A percentile compares a stretch with the other conserved stretches of the same genome.
Conservation (phyloP, 1,140 invertebrate genomes). For the Calliphora vicina region DNA sequence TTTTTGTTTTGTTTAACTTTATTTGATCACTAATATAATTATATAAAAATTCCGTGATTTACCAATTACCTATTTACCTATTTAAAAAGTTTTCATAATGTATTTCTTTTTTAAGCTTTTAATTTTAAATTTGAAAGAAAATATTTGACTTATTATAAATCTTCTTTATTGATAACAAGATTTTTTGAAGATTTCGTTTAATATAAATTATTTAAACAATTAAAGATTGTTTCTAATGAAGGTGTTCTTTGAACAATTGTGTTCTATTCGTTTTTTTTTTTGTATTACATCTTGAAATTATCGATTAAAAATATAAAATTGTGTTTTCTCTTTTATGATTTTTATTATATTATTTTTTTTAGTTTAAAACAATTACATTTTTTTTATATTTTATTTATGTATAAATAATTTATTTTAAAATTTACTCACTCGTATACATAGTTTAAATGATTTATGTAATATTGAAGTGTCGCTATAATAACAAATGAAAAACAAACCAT, state of each 20-base stretch:
- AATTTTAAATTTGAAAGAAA: too few species aligned
- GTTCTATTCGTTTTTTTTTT: constrained; percentile 1
- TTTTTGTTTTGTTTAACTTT: neutral
- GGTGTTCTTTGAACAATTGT: neutral
- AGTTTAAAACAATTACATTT: neutral
- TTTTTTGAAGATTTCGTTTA: too few species aligned
- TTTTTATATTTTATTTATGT: neutral
- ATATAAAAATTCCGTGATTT: too few species aligned
- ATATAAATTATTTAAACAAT: too few species aligned
- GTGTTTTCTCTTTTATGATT: neutral
- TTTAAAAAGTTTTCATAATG: neutral
- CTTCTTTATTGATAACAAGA: too few species aligned
- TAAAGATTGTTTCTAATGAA: too few species aligned
- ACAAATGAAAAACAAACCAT: neutral
- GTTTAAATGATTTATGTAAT: constrained; percentile 18
- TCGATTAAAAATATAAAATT: neutral
- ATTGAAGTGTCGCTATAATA: neutral
- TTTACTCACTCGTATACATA: constrained; percentile 9
- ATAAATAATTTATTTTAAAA: constrained; percentile 8
- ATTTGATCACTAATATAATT: too few species aligned
- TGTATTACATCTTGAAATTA: neutral
- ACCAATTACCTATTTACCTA: neutral
- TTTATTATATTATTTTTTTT: neutral
- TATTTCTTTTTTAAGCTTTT: neutral
- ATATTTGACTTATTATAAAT: too few species aligned